Base-by-base conservation (phyloP, 2,797 vertebrate species). In the Hippocampus kuda region DNA sequence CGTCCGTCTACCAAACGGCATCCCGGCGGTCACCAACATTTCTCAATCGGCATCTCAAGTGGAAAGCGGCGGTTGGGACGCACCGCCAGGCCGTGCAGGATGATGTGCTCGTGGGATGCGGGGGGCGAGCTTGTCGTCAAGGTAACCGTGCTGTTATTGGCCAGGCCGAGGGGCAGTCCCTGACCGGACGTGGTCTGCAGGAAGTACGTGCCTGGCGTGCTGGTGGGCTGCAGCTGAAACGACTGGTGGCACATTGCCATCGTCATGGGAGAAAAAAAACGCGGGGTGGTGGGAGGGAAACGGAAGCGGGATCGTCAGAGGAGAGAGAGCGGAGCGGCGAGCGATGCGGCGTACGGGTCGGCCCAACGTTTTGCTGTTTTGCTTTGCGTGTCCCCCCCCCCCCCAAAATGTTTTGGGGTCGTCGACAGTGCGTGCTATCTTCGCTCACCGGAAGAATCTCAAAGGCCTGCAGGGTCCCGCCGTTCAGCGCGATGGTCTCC, bases 21-120 rank as follows among this genome's bases (percentile, higher is more conserved):
- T 34, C 4, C 34, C 34, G 1, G 5, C 34, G 34, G 34, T 8
- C 34, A 8, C 34, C 34, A 0, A 38, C 34, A 8, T 38, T 38
- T 38, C 34, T 38, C 34, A 8, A 38, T 38, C 34, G 34, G 34
- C 34, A 38, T 38, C 34, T 38, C 11, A 2, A 5, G 4, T 12
- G 13, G 26, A 5, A 12, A 34, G 13, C 22, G 11, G 22, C 13
- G 5, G 13, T 22, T 1, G 1, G 2, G 26, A 83, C 94, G 60
- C 79, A 99, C 97, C 57, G 94, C 93, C 75, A 98, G 91, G 80
- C 94, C 92, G 77, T 98, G 96, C 1, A 99, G 93, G 67, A 99
- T 98, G 85, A 99, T 99, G 91, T 99, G 97, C 59, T 98, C 96
- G 0, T 96, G 95, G n/a, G 96, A 94, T 11, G 93, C 91, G 0